Evolutionary conservation across 1,140 invertebrate species (phyloP).

Genomic region (Drosophila mauritiana): DNA sequence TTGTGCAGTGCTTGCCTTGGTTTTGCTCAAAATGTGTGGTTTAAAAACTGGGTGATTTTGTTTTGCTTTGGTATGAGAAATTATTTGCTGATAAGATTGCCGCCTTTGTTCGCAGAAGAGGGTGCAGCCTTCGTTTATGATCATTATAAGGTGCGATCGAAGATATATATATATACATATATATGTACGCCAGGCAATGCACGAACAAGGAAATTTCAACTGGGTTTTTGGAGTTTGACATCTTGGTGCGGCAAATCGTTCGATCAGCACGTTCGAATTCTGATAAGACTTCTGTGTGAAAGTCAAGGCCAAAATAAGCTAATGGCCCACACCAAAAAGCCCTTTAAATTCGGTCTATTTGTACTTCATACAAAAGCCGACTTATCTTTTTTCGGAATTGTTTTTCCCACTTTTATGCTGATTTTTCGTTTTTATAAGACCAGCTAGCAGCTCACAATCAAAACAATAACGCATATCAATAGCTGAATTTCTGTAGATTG

Average conservation of each 20-base stretch:
- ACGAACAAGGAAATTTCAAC: constrained; percentile 16
- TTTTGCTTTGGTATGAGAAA: constrained; percentile 19
- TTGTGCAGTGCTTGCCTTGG: constrained; percentile 12
- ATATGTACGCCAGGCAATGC: constrained; percentile 10
- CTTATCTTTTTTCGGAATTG: constrained; percentile 18
- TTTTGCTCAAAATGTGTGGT: constrained; percentile 17
- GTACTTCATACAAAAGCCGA: constrained; percentile 9
- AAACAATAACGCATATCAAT: constrained; percentile 42
- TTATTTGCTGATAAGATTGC: constrained; percentile 56
- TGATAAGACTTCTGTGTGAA: constrained; percentile 22
- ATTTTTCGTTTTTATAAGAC: constrained; percentile 18
- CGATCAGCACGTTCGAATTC: constrained; percentile 25
- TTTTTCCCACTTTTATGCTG: constrained; percentile 20
- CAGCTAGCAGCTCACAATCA: constrained; percentile 23
- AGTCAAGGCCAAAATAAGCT: constrained; percentile 24
- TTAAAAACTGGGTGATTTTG: background rate
- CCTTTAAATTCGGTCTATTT: constrained; percentile 2
- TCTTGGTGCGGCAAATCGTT: constrained; percentile 2
- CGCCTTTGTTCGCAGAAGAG: constrained; percentile 13
- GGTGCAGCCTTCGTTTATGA: constrained; percentile 38
- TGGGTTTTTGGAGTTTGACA: constrained; percentile 2
- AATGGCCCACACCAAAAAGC: background rate
- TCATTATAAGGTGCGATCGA: constrained; percentile 38
- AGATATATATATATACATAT: background rate
- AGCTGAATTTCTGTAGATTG: constrained; percentile 21